phyloP scores from a whole-genome alignment of 2,888 invertebrate genomes.

The Synergus itoensis region DNA sequence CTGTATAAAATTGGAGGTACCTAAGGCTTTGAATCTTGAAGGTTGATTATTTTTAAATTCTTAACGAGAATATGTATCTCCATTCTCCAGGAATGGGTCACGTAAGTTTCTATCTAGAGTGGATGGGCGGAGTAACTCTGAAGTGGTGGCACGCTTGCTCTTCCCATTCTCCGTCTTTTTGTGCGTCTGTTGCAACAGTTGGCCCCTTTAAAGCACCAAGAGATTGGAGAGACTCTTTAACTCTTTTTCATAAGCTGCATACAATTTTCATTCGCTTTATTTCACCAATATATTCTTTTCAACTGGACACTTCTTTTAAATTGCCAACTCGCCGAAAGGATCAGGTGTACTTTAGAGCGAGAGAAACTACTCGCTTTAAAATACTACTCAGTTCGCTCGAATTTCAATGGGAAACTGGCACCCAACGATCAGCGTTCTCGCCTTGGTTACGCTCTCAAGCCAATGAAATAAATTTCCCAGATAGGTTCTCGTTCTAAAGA shows the following conservation, averaged over 20 bases:
- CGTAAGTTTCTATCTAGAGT: constrained; percentile 37
- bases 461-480: constrained; percentile 21
- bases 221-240: constrained; percentile 61
- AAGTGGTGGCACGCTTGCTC: constrained; percentile 60
- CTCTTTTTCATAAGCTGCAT: constrained; percentile 68
- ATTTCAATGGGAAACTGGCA: constrained; percentile 24
- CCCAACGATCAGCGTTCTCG: background rate
- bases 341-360: constrained; percentile 7
- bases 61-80: background rate
- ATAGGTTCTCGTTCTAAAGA: background rate
- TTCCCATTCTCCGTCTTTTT: constrained; percentile 64
- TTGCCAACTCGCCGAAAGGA: constrained; percentile 10
- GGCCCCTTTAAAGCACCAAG: constrained; percentile 69
- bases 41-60: background rate
- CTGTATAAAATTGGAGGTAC: no score
- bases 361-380: constrained; percentile 1
- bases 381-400: constrained; percentile 7
- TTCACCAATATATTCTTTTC: background rate
- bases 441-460: constrained; percentile 8
- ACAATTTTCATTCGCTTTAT: background rate
- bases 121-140: constrained; percentile 54
- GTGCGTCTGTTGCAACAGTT: constrained; percentile 72
- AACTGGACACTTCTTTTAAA: background rate
- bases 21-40: background rate
- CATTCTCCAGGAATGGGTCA: constrained; percentile 4